These are phyloP conservation scores for Xylota segnis DNA, from an alignment of 2,888 invertebrate species.

Conservation along the genomic window DNA sequence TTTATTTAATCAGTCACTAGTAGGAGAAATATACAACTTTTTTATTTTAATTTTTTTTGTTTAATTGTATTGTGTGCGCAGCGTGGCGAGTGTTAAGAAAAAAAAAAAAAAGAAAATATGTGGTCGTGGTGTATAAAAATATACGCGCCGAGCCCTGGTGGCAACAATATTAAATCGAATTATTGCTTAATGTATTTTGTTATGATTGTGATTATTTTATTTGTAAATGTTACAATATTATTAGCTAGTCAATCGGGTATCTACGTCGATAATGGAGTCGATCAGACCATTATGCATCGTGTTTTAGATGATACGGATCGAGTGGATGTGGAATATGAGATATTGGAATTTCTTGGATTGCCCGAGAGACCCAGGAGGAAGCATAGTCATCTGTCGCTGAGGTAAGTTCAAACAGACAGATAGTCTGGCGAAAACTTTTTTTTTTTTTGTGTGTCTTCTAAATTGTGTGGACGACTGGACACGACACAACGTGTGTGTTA, in stretches of 20 bases:
- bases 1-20: conserved; percentile 68
- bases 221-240: conserved; percentile 63
- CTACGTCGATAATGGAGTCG: conserved; percentile 94
- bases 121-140: conserved; percentile 60
- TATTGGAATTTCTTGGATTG: conserved; percentile 94
- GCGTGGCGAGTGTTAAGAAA: conserved; percentile 40
- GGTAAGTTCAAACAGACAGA: conserved; percentile 78
- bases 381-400: conserved; percentile 85
- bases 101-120: conserved; percentile 26
- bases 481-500: conserved; percentile 39
- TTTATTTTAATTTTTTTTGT: conserved; percentile 31
- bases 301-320: conserved; percentile 90
- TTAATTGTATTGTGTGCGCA: conserved; percentile 58
- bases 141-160: conserved; percentile 31
- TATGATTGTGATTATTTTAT: conserved; percentile 72
- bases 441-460: conserved; percentile 9
- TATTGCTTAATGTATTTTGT: conserved; percentile 57
- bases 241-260: conserved; percentile 87
- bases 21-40: conserved; percentile 49
- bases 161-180: conserved; percentile 57
- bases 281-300: conserved; percentile 93
- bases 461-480: not conserved
- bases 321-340: conserved; percentile 94
- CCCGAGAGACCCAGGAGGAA: conserved; percentile 90
- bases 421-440: conserved; percentile 64